phyloP scores from a whole-genome alignment of 2,113 vertebrate species.

The Pomatorhinus ruficollis region DNA sequence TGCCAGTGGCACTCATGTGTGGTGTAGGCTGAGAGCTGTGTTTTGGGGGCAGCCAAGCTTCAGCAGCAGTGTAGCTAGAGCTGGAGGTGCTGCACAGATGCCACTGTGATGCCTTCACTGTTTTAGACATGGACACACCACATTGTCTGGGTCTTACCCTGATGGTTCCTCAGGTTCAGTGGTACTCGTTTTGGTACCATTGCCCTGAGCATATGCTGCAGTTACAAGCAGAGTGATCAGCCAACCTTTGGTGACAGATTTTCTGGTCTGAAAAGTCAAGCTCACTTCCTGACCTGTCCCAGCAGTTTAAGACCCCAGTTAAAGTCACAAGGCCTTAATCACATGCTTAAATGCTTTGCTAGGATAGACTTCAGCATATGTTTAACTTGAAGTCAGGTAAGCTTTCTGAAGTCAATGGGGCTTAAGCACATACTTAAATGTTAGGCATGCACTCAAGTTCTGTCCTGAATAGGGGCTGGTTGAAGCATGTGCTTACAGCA shows the following conservation, averaged over 20 bases:
- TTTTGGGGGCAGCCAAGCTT: neutral
- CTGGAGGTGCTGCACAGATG: neutral
- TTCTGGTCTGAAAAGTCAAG: neutral
- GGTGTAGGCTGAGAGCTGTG: neutral
- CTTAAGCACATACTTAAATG: constrained; percentile 53
- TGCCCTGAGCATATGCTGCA: neutral
- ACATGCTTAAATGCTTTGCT: constrained; percentile 34
- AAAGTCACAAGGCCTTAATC: constrained; percentile 45
- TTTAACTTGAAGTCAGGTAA: constrained; percentile 54
- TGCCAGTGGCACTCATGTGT: neutral
- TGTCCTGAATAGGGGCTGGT: constrained; percentile 23
- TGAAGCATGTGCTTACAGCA: constrained; percentile 16
- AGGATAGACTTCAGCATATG: constrained; percentile 20
- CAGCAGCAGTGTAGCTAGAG: neutral
- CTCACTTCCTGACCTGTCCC: neutral
- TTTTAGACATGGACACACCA: neutral
- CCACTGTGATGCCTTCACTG: neutral
- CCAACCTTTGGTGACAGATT: neutral
- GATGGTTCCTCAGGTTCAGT: neutral
- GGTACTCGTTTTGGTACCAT: neutral
- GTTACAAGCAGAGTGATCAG: neutral
- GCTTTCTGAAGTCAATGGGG: constrained; percentile 46
- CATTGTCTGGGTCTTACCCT: neutral
- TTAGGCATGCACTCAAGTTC: constrained; percentile 53
- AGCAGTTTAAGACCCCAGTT: constrained; percentile 3